These are phyloP conservation scores for Narcine bancroftii DNA, from an alignment of 2,113 vertebrate species.

Conservation along the genomic window DNA sequence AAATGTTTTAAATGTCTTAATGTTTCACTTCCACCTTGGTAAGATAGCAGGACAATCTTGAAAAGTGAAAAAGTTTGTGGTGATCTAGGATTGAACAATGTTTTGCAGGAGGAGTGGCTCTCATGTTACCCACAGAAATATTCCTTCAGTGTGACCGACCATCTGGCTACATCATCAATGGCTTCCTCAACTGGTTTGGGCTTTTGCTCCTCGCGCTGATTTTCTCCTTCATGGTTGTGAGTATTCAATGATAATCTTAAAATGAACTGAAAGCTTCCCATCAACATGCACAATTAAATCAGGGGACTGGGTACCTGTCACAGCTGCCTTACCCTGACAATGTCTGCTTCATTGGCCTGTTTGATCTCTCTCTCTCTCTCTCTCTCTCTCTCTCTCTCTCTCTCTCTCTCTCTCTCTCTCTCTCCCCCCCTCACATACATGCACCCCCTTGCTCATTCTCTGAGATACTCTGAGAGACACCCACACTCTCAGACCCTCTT, in stretches of 20 bases:
- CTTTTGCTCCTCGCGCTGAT: slow-evolving; percentile 70
- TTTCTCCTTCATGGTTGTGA: slow-evolving; percentile 80
- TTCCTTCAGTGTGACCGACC: slow-evolving; percentile 77
- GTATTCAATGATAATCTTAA: slow-evolving; percentile 41
- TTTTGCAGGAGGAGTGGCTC: slow-evolving; percentile 73
- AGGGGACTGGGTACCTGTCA: not conserved
- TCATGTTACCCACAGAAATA: slow-evolving; percentile 75
- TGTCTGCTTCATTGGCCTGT: not conserved
- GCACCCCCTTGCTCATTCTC: no score
- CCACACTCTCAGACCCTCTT: no score
- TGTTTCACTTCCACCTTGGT: no score
- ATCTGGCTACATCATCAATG: slow-evolving; percentile 75
- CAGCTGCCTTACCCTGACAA: not conserved
- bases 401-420: no score
- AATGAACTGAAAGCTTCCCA: not conserved
- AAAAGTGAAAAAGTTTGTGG: not conserved
- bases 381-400: not conserved
- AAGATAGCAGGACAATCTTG: not conserved
- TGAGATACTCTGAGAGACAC: no score
- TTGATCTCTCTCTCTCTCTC: not conserved
- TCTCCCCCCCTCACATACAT: no score
- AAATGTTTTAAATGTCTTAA: not conserved
- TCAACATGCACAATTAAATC: not conserved
- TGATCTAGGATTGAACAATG: not conserved
- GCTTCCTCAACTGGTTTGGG: slow-evolving; percentile 77